Base-by-base conservation (phyloP, 2,113 vertebrate genomes). In the Dromaius novaehollandiae region DNA sequence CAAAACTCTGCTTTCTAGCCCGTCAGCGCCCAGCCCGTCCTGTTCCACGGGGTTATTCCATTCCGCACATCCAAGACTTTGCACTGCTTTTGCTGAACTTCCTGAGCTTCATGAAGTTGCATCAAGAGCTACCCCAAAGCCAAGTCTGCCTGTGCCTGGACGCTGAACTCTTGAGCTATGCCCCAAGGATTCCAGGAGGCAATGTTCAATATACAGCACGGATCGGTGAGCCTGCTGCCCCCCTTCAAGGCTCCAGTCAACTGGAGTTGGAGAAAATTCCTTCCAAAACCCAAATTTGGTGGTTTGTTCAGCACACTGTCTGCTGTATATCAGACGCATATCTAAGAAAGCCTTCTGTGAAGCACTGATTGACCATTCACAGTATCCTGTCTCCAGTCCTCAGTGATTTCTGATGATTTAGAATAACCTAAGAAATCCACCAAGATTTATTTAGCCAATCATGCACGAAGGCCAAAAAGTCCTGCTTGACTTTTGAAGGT, bases 301-400 rank as follows among this genome's bases (percentile, higher is more conserved):
- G 11, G 17, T 73, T 82, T 24, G 17, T 20, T 69, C 40, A 80
- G 86, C 15, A 9, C 24, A 48, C 3, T 5, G 26, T 32, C 69
- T 38, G 26, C 60, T 1, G 34, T 0, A 10, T 3, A 13, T 3
- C 11, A 69, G 6, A 1, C 1, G 25, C 22, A 8, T 2, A 6
- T 7, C 11, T 13, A 36, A 30, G 16, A 30, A 76, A 74, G 16
- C 14, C 24, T 87, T 30, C 44, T 36, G 3, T 7, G 28, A 66
- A 78, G 22, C 40, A 71, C 26, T 6, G 15, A 9, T 8, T 0
- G 0, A 36, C 20, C 10, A 34, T 19, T 38, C 7, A 1, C 60
- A 73, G n/a, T 13, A 28, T 9, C 2, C 2, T n/a, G 82, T 13
- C 58, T 77, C 42, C 12, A 40, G 32, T 7, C 40, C 42, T 55